These are phyloP conservation scores for Melinaea marsaeus DNA, from an alignment of 2,888 invertebrate genomes.

Conservation along the genomic window DNA sequence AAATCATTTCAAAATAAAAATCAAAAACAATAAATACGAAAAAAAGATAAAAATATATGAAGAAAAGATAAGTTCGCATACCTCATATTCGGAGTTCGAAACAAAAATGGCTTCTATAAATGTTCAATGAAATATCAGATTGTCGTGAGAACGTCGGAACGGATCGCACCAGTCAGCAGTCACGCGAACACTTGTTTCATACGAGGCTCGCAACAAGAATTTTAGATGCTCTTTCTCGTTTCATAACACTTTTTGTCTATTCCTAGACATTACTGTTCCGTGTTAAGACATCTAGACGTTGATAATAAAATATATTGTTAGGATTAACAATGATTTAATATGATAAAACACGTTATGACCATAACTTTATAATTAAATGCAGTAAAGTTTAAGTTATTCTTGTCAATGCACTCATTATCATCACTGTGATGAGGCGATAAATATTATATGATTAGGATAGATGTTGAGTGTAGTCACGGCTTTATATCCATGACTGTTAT, in stretches of 20 bases:
- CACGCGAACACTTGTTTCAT: constrained; percentile 62
- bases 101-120: constrained; percentile 72
- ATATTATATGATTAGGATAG: too few species aligned
- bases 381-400: too few species aligned
- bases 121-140: constrained; percentile 75
- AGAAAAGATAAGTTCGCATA: constrained; percentile 55
- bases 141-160: constrained; percentile 69
- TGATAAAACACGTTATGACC: too few species aligned
- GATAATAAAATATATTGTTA: constrained; percentile 30
- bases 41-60: constrained; percentile 31
- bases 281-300: constrained; percentile 1
- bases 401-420: too few species aligned
- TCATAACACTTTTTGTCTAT: constrained; percentile 19
- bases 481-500: constrained; percentile 56
- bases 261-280: not conserved
- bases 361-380: too few species aligned
- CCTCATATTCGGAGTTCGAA: constrained; percentile 51
- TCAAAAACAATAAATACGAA: not conserved
- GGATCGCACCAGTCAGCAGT: constrained; percentile 54
- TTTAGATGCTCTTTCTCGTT: constrained; percentile 47
- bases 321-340: too few species aligned
- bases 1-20: not conserved
- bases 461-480: too few species aligned
- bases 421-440: too few species aligned
- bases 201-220: constrained; percentile 47